phyloP scores from a whole-genome alignment of 2,888 invertebrate species.

The Acanthopleura granulata region DNA sequence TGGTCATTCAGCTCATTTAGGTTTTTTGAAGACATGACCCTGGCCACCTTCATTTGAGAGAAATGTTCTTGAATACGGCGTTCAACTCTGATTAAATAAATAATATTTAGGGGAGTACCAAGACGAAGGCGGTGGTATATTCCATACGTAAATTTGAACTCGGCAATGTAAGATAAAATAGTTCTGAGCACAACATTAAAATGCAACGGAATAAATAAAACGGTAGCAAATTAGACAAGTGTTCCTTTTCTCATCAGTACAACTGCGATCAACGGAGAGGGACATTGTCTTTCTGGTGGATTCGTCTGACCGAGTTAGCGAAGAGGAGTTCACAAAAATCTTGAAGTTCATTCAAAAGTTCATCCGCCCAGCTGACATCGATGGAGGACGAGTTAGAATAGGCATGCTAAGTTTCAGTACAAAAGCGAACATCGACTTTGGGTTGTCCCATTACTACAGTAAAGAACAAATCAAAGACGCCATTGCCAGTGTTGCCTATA shows the following conservation, averaged over 20 bases:
- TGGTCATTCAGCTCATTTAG: no score
- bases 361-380: neutral
- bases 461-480: constrained; percentile 21
- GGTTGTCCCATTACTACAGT: constrained; percentile 29
- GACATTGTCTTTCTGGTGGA: constrained; percentile 12
- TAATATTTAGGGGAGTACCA: no score
- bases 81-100: no score
- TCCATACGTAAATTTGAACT: no score
- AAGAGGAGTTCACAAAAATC: neutral
- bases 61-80: no score
- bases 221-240: no score
- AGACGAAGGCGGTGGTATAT: no score
- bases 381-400: constrained; percentile 9
- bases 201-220: no score
- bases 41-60: no score
- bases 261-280: neutral
- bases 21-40: no score
- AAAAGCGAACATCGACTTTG: constrained; percentile 28
- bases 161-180: no score
- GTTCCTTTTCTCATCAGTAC: neutral
- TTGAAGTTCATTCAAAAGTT: neutral
- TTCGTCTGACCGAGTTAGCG: constrained; percentile 6
- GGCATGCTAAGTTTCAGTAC: constrained; percentile 28
- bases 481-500: neutral
- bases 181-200: no score